Conservation (phyloP, 2,888 invertebrate species). For the Thelaira solivaga region DNA sequence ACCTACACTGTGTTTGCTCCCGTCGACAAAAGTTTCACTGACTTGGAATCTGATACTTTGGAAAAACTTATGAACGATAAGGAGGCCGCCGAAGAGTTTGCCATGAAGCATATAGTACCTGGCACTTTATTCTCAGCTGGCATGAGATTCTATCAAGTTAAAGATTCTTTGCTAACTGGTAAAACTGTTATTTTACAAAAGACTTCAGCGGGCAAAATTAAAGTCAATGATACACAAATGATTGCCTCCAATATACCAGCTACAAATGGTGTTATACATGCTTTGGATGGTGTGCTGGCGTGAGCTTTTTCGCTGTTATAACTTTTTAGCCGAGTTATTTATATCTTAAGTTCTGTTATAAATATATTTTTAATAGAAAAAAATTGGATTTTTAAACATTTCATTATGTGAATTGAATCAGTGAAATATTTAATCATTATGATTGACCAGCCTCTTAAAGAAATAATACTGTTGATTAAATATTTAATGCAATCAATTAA, state of each 20-base stretch:
- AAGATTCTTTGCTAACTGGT: constrained; percentile 86
- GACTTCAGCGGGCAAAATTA: constrained; percentile 85
- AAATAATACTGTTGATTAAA: no score
- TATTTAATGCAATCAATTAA: no score
- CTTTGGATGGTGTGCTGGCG: constrained; percentile 84
- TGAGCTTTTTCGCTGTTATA: constrained; percentile 64
- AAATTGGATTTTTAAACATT: constrained; percentile 31
- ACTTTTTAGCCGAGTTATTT: constrained; percentile 40
- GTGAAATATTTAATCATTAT: no score
- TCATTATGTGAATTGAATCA: no score
- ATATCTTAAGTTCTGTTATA: constrained; percentile 50
- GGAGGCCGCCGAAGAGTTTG: constrained; percentile 84
- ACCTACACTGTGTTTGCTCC: constrained; percentile 92
- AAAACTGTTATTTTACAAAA: constrained; percentile 89
- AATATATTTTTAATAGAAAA: constrained; percentile 14
- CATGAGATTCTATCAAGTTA: constrained; percentile 91
- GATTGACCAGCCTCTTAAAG: no score
- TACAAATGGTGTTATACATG: constrained; percentile 92
- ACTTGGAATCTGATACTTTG: constrained; percentile 81
- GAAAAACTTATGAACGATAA: constrained; percentile 81
- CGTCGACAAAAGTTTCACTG: constrained; percentile 88
- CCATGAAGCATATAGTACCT: constrained; percentile 86
- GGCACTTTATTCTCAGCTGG: constrained; percentile 90
- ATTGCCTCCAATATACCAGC: constrained; percentile 91
- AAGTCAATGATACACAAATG: constrained; percentile 89